Percentiles rank a stretch among this genome's conserved stretches.
phyloP scores from a whole-genome alignment of 2,888 invertebrate species.

The Spisula solida region DNA sequence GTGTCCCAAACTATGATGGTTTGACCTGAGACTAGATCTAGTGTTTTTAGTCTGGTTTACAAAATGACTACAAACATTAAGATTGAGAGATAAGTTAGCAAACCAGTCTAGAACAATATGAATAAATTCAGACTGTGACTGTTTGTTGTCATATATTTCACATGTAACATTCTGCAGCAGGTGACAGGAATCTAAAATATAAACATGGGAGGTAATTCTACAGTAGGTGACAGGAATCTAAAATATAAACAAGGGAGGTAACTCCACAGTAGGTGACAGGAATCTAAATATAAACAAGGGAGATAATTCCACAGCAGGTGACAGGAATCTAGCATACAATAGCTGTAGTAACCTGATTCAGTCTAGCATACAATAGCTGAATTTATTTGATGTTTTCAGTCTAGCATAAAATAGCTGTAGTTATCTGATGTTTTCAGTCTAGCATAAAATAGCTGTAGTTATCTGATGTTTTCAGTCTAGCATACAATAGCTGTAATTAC shows the following conservation, averaged over 20 bases:
- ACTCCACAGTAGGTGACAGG: too few relatives aligned
- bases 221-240: constrained; percentile 26
- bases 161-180: constrained; percentile 68
- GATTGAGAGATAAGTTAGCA: constrained; percentile 32
- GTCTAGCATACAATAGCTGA: too few relatives aligned
- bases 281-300: constrained; percentile 41
- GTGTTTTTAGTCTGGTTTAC: neutral
- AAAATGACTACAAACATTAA: constrained; percentile 2
- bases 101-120: constrained; percentile 57
- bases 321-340: too few relatives aligned
- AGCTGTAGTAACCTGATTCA: too few relatives aligned
- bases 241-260: constrained; percentile 26
- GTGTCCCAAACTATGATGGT: neutral
- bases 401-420: too few relatives aligned
- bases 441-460: too few relatives aligned
- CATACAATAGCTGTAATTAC: too few relatives aligned
- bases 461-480: too few relatives aligned
- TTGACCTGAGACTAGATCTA: neutral
- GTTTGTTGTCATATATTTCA: constrained; percentile 63
- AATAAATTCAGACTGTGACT: constrained; percentile 64
- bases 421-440: too few relatives aligned
- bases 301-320: too few relatives aligned
- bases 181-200: constrained; percentile 54
- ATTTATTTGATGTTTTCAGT: too few relatives aligned
- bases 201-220: too few relatives aligned